Evolutionary conservation across 92 coral and sea anemone species (phyloP).

Genomic region (Epizoanthus rinbou): DNA sequence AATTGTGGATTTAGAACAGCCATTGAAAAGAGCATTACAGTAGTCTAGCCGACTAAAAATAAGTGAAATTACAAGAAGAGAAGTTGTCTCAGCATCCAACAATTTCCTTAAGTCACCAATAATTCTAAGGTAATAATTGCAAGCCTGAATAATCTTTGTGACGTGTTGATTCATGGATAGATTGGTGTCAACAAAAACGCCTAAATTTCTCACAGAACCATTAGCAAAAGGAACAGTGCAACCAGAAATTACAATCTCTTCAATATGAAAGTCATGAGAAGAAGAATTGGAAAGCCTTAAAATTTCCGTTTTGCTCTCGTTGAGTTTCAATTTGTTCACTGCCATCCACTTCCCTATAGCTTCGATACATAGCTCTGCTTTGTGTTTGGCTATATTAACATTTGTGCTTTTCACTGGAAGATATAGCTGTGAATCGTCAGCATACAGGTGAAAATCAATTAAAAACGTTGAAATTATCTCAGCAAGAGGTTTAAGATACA

Average conservation of each 20-base stretch:
- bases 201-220: conserved; percentile 27
- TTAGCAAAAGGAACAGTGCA: conserved; percentile 32
- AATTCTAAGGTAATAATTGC: conserved; percentile 30
- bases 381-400: conserved; percentile 26
- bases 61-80: conserved; percentile 28
- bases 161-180: conserved; percentile 24
- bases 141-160: conserved; percentile 31
- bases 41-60: conserved; percentile 24
- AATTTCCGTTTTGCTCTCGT: conserved; percentile 16
- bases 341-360: conserved; percentile 28
- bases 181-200: conserved; percentile 22
- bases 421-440: conserved; percentile 42
- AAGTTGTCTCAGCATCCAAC: conserved; percentile 33
- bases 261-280: conserved; percentile 31
- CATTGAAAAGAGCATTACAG: conserved; percentile 28
- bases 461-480: conserved; percentile 19
- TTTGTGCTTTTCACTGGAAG: conserved; percentile 19
- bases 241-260: conserved; percentile 26
- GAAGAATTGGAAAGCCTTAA: conserved; percentile 16
- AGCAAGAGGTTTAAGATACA: conserved; percentile 23
- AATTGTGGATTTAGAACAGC: conserved; percentile 29
- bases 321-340: conserved; percentile 30
- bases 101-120: conserved; percentile 28
- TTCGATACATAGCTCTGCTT: conserved; percentile 23
- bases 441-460: conserved; percentile 23